Base-by-base conservation (phyloP, 1,140 invertebrate genomes). In the Scaptomyza pallida region DNA sequence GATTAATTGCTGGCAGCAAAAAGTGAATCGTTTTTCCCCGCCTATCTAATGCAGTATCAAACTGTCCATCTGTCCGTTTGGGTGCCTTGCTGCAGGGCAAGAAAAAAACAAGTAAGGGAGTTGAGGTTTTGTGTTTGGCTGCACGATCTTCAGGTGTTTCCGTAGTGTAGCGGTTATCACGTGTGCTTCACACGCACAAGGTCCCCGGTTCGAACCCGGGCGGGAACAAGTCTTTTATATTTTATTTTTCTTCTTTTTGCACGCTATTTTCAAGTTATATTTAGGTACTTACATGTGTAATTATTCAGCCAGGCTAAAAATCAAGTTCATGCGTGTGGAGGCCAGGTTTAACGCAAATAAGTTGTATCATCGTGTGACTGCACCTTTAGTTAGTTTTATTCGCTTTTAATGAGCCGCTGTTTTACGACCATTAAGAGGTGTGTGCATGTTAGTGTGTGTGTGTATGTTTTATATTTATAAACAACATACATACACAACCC, bases 101-200 rank as follows among this genome's bases (percentile, higher is more conserved):
- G 9, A 41, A 50, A 43, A 35, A 47, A n/a, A n/a, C n/a, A n/a
- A n/a, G n/a, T n/a, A n/a, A n/a, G n/a, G 47, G 23, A 67, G 33
- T 37, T 45, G 15, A 8, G 13, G 67, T 75, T 68, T 16, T 26
- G 40, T 23, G 12, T 43, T 54, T 19, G 13, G 55, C 61, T 62
- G 23, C 19, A 10, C 5, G 47, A 60, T 62, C 37, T 47, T 26
- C 72, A 73, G 47, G 8, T 41, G 78, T 81, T 83, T 83, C 75
- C 79, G 80, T 82, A 82, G 78, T 82, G 78, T 82, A 83, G 79
- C 80, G 93, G 93, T 93, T 93, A 93, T 93, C 93, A 93, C 93
- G 92, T 93, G 92, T 92, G 93, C 93, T 93, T 93, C 92, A 93
- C 93, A 93, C 93, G 93, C 93, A 93, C 92, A 93, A 94, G 93